Base-by-base conservation (phyloP, 2,888 invertebrate species). In the Lysandra coridon region DNA sequence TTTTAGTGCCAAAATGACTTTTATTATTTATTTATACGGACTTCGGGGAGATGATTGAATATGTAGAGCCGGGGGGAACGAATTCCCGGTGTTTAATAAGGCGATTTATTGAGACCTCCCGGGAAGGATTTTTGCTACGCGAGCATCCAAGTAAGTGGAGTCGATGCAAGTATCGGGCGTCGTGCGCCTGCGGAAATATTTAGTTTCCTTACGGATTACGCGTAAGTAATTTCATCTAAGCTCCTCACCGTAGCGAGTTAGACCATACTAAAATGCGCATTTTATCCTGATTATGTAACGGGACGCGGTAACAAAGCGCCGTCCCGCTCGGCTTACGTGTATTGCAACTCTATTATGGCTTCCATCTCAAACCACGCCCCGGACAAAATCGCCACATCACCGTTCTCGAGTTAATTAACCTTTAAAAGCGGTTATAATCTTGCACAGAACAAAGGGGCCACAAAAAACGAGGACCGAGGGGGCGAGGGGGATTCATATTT, bases 1-100 rank as follows among this genome's bases (percentile, higher is more conserved):
- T 92, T 92, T 90, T 89, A 92, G 91, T 92, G 92, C 90, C 91
- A 82, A 90, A 93, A 91, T 93, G 90, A 91, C 79, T 87, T 87
- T 86, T 84, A 83, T 69, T 88, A 86, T 87, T 85, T 84, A 85
- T 90, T 93, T 92, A 60, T 92, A 89, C 84, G 80, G 80, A 80
- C 80, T 81, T 81, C 76, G 64, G 44, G 49, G 79, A 79, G 78
- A 44, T 53, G 62, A 80, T 80, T 73, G n/a, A 53, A 69, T 80
- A 80, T 80, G 78, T 80, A 79, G 78, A 78, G 37, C 73, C 57
- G 80, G 79, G 78, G 78, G 30, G 76, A 78, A 64, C n/a, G 76
- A 62, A 79, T 80, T 79, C 60, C 60, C 49, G 74, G 44, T 79
- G 76, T 40, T 75, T 81, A 79, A 62, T 78, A 64, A 79, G 78